Evolutionary conservation across 1,140 invertebrate species (phyloP), one percentile per base, ranked within the genome.

Genomic region (Bombus polaris): DNA sequence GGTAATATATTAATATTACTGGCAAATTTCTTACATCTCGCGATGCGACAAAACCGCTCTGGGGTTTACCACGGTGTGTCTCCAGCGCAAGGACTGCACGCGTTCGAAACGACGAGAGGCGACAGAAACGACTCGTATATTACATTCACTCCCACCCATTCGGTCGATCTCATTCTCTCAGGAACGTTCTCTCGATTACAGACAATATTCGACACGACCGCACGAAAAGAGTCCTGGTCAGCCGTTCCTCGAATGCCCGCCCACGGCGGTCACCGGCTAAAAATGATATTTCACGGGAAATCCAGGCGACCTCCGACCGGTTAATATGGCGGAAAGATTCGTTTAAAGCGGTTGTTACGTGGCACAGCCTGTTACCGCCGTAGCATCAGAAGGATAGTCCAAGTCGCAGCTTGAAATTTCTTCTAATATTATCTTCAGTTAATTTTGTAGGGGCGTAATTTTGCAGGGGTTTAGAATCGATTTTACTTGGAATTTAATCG

Each of bases 21-120:
- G 32, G 66, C 73, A 79, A 89, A 89, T 86, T 71, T 83, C 39
- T 59, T 80, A 83, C 77, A 86, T 81, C 72, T 18, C 75, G 28
- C 68, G 57, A 72, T n/a, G 80, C 73, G 62, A 32, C 37, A 25
- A 53, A 77, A 37, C 47, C 87, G 72, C 47, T 37, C 39, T 68
- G 59, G 71, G 73, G 72, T 59, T 86, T 73, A 53, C 47, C 47
- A 53, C 62, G 71, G 72, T 57, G 57, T 53, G 42, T 53, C 59
- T 81, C 44, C 37, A 28, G 35, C 73, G 73, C 88, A 15, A 47
- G 65, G 28, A 59, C 57, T 76, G 35, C 47, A 53, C 47, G 47
- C 47, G 47, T 53, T 53, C 47, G 18, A 53, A 53, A 53, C 72
- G 73, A 77, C 71, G 18, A 82, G 59, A 72, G 39, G 47, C 68